These are phyloP conservation scores for Spilogale gracilis DNA, from an alignment of 2,113 vertebrate species.

Conservation along the genomic window DNA sequence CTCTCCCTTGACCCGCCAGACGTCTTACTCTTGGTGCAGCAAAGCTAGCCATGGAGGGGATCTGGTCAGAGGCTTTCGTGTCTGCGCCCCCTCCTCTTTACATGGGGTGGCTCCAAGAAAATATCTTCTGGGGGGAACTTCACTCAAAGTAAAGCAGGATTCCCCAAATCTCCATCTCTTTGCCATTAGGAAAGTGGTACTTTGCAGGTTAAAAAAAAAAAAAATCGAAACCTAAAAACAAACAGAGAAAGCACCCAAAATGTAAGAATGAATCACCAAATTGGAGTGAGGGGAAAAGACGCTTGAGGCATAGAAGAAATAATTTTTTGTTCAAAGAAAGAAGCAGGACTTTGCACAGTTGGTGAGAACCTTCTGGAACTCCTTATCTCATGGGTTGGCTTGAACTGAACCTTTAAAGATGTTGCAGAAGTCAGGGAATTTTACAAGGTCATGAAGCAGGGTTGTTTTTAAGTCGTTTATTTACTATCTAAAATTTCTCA, in stretches of 20 bases:
- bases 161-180: neutral
- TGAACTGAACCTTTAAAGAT: neutral
- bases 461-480: constrained; percentile 18
- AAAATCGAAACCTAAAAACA: neutral
- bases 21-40: neutral
- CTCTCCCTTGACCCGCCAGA: accelerated
- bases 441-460: constrained; percentile 31
- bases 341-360: neutral
- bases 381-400: neutral
- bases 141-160: neutral
- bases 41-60: accelerated
- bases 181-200: constrained; percentile 33
- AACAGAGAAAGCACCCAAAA: neutral
- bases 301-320: neutral
- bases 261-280: neutral
- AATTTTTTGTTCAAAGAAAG: constrained; percentile 37
- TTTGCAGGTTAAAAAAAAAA: constrained; percentile 34
- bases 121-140: neutral
- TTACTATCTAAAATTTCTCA: neutral
- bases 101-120: neutral
- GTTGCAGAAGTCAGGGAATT: neutral
- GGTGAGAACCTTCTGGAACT: neutral
- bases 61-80: accelerated
- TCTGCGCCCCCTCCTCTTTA: neutral
- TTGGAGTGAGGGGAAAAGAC: neutral